These are phyloP conservation scores for Pseudanteris insignis DNA, from an alignment of 2,888 invertebrate genomes.

Conservation along the genomic window DNA sequence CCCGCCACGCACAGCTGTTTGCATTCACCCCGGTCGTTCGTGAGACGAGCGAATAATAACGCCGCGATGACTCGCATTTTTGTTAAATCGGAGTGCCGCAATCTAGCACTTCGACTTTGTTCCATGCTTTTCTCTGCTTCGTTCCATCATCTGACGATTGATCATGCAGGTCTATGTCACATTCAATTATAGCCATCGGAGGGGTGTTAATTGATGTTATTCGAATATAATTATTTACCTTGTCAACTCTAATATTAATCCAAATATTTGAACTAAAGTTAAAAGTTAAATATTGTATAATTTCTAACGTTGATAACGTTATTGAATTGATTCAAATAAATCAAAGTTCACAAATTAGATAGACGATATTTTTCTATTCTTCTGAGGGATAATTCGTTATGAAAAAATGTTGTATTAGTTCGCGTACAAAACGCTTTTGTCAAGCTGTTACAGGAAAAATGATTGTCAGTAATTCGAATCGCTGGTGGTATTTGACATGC, in stretches of 20 bases:
- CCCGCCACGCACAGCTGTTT: conserved; percentile 60
- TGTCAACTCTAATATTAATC: not conserved
- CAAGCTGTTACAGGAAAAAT: too few relatives aligned
- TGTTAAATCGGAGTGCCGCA: conserved; percentile 38
- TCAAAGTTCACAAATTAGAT: too few relatives aligned
- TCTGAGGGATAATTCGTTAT: too few relatives aligned
- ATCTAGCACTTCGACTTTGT: conserved; percentile 29
- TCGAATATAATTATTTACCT: conserved; percentile 1
- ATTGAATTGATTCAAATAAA: not conserved
- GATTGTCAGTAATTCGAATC: conserved; percentile 20
- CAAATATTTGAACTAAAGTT: too few relatives aligned
- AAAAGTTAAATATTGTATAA: too few relatives aligned
- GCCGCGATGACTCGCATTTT: conserved; percentile 51
- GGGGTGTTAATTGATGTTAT: conserved; percentile 11
- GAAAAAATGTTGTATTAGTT: too few relatives aligned
- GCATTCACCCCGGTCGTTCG: conserved; percentile 49
- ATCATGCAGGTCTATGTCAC: conserved; percentile 4
- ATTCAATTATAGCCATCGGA: conserved; percentile 5
- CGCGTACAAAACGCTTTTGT: too few relatives aligned
- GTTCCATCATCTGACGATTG: conserved; percentile 15
- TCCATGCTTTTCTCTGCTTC: conserved; percentile 16
- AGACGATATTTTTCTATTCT: too few relatives aligned
- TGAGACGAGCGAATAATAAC: conserved; percentile 55
- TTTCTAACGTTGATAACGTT: too few relatives aligned
- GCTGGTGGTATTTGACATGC: conserved; percentile 24